Evolutionary conservation across 2,797 vertebrate species (phyloP).

Genomic region (Aldrovandia affinis): DNA sequence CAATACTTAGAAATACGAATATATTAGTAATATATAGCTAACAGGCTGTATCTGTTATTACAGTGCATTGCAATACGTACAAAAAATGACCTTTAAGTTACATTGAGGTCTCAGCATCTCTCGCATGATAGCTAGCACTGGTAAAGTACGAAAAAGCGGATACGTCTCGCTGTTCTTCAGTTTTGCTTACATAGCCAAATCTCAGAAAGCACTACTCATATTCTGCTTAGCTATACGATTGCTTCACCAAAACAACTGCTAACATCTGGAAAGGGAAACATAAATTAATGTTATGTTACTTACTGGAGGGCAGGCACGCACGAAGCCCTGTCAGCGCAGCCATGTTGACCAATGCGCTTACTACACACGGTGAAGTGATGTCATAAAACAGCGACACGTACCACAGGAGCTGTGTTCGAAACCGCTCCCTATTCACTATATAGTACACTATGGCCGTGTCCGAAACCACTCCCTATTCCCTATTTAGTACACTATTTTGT

Average conservation of each 20-base stretch:
- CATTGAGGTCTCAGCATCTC: not conserved
- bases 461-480: too few species aligned
- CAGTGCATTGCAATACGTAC: not conserved
- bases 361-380: conserved; percentile 5
- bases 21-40: not conserved
- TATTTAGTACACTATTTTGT: too few species aligned
- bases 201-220: not conserved
- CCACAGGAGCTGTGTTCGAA: too few species aligned
- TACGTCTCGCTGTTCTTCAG: not conserved
- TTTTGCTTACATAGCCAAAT: not conserved
- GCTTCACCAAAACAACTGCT: not conserved
- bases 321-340: conserved; percentile 73
- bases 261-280: not conserved
- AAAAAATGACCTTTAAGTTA: conserved; percentile 14
- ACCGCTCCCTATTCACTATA: too few species aligned
- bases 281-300: conserved; percentile 34
- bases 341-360: conserved; percentile 65
- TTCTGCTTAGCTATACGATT: not conserved
- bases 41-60: not conserved
- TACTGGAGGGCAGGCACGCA: conserved; percentile 73
- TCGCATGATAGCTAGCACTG: not conserved
- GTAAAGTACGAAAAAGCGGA: not conserved
- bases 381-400: conserved; percentile 16
- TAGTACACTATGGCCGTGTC: too few species aligned
- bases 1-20: not conserved